Base-by-base conservation (phyloP, 2,113 vertebrate species). In the Syrmaticus mikado region DNA sequence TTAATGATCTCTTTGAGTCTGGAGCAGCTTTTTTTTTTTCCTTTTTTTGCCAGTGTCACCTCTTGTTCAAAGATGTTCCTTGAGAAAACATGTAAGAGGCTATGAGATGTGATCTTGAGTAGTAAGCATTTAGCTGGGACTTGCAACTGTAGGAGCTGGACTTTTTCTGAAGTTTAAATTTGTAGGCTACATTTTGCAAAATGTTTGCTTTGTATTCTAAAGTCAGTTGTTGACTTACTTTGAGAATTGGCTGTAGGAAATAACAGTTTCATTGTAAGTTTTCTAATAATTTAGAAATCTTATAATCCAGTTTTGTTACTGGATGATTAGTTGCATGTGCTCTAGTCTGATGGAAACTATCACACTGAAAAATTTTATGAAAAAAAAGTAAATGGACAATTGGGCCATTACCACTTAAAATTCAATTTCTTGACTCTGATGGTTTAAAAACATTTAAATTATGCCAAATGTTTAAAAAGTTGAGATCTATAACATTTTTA, bases 1-100 rank as follows among this genome's bases (percentile, higher is more conserved):
- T 96, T 96, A 96, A 93, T 92, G 75, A 52, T 94, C 48, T 87
- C 82, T 96, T 96, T 96, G 90, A 85, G 38, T 64, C 46, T n/a
- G 40, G 62, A 84, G 61, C 18, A 92, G 71, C 4, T 28, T 5
- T 27, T 27, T 27, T 53, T 15, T 52, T 27, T 28, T 5, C 3
- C 2, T 60, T 86, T 83, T 53, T 53, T 87, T 71, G n/a, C 25
- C 38, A 30, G 30, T 83, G 80, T 93, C 58, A 21, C 30, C 60
- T 27, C 67, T 83, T 85, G 17, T 75, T 93, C 80, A 75, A 85
- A 80, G 36, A n/a, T 68, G 66, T 19, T 50, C 48, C n/a, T 40
- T 2, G 4, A n/a, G 67, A 78, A 71, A 60, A 68, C 0, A 11
- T 48, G 22, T 32, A 38, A 77, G 48, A 75, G 21, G 20, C 2